Evolutionary conservation across 2,888 invertebrate species (phyloP).

Genomic region (Oasisia sp.): DNA sequence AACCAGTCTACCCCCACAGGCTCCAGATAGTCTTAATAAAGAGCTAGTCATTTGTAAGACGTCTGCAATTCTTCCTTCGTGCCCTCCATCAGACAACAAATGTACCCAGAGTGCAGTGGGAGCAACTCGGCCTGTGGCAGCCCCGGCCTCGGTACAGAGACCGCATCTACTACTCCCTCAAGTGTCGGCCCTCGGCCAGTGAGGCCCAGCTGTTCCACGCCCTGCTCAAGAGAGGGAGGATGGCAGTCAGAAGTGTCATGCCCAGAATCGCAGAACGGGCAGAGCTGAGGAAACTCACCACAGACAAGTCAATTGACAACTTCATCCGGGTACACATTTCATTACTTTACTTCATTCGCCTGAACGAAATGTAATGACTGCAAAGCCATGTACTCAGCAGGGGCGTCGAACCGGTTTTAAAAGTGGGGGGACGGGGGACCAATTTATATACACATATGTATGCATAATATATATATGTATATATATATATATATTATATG

Average conservation of each 20-base stretch:
- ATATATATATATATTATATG: too few species aligned
- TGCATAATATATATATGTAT: too few species aligned
- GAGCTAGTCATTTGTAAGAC: background rate
- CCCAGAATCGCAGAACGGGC: slow-evolving; percentile 46
- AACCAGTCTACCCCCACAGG: background rate
- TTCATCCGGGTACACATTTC: slow-evolving; percentile 53
- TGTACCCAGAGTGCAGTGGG: slow-evolving; percentile 60
- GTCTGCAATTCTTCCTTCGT: background rate
- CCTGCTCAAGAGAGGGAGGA: slow-evolving; percentile 51
- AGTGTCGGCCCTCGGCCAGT: slow-evolving; percentile 56
- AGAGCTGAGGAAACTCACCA: slow-evolving; percentile 50
- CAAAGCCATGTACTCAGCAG: too few species aligned
- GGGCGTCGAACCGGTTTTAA: too few species aligned
- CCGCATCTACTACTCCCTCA: slow-evolving; percentile 56
- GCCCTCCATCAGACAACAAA: slow-evolving; percentile 49
- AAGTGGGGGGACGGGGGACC: too few species aligned
- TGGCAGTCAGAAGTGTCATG: slow-evolving; percentile 42
- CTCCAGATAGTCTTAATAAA: background rate
- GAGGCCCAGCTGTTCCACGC: slow-evolving; percentile 56
- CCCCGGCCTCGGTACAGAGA: slow-evolving; percentile 59
- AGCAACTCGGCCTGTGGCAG: slow-evolving; percentile 55
- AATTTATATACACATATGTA: too few species aligned
- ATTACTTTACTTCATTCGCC: too few species aligned
- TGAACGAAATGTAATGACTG: too few species aligned
- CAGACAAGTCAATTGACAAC: slow-evolving; percentile 57